These are phyloP conservation scores for Pentamera pediparva DNA, from an alignment of 53 echinoderm and acorn worm genomes.

Conservation along the genomic window DNA sequence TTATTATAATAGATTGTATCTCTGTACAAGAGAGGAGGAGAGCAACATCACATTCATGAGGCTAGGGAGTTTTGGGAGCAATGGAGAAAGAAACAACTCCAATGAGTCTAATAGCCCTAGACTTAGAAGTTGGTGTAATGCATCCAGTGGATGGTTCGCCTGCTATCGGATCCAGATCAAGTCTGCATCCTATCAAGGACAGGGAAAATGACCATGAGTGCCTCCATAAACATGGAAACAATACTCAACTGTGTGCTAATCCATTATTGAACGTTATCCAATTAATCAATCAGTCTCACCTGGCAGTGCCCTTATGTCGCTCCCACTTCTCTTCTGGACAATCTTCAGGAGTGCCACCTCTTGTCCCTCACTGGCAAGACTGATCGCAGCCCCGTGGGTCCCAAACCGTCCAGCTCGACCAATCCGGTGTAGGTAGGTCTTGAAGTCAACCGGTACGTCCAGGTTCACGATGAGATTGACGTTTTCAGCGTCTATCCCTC, in stretches of 20 bases:
- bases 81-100: too few species aligned
- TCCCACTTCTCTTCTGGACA: conserved; percentile 50
- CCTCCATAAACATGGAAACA: too few species aligned
- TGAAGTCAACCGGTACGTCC: conserved; percentile 81
- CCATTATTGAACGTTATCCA: neutral
- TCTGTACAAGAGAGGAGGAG: too few species aligned
- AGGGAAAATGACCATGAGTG: too few species aligned
- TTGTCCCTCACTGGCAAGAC: conserved; percentile 67
- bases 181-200: too few species aligned
- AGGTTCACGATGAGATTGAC: conserved; percentile 91
- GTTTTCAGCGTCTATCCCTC: conserved; percentile 98
- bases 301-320: conserved; percentile 50
- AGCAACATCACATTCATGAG: too few species aligned
- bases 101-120: too few species aligned
- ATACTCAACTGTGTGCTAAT: neutral
- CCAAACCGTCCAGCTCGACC: conserved; percentile 96
- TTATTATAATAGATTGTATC: too few species aligned
- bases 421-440: conserved; percentile 96
- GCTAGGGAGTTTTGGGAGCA: too few species aligned
- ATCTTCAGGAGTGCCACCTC: conserved; percentile 51
- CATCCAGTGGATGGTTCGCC: neutral
- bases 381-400: conserved; percentile 77
- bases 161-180: neutral
- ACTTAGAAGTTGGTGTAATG: too few species aligned
- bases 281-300: conserved; percentile 22